phyloP scores from a whole-genome alignment of 2,113 vertebrate species.

The Mus spicilegus region DNA sequence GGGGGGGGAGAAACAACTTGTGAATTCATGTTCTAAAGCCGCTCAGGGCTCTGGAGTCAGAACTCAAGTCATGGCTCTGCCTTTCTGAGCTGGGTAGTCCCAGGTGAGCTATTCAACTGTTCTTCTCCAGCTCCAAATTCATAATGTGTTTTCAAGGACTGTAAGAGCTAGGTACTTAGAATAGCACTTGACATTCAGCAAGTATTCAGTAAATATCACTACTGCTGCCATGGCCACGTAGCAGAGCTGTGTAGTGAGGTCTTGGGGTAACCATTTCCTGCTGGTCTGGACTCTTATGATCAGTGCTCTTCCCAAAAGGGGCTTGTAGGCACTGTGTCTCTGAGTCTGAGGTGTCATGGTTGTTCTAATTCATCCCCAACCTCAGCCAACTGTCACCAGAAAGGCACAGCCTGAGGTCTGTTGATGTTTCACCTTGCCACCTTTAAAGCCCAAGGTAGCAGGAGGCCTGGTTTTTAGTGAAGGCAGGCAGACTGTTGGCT shows the following conservation, averaged over 20 bases:
- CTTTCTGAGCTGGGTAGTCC: not conserved
- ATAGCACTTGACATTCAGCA: fast-evolving
- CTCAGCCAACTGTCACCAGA: constrained; percentile 60
- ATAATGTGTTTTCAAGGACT: fast-evolving
- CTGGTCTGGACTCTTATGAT: not conserved
- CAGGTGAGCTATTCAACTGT: not conserved
- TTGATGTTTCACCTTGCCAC: not conserved
- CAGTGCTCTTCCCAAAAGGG: not conserved
- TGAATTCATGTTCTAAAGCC: not conserved
- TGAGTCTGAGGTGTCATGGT: not conserved
- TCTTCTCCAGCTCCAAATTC: not conserved
- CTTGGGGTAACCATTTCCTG: not conserved
- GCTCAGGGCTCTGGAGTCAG: not conserved
- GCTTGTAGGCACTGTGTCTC: not conserved
- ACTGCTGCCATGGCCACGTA: fast-evolving
- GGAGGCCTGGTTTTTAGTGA: not conserved
- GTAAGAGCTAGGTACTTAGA: not conserved
- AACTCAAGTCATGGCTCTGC: not conserved
- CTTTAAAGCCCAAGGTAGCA: not conserved
- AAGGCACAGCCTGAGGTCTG: constrained; percentile 37
- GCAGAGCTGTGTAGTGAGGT: fast-evolving
- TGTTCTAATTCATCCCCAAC: not conserved
- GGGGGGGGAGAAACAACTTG: not conserved
- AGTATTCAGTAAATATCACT: fast-evolving
- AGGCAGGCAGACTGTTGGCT: not conserved